Evolutionary conservation across 2,797 vertebrate species (phyloP).

Genomic region (Acanthopagrus latus): DNA sequence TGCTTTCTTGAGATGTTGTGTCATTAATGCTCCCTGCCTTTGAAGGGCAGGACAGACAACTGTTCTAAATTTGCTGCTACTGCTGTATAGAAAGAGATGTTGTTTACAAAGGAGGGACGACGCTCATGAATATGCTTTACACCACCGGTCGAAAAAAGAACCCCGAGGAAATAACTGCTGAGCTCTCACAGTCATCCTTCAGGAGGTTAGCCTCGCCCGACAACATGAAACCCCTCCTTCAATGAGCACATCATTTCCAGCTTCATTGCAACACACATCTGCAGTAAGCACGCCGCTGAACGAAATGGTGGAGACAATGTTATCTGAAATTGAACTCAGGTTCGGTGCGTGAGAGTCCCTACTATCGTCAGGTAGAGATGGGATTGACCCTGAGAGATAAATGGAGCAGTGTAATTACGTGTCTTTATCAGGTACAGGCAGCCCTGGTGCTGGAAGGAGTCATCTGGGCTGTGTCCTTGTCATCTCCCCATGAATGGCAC

Average conservation of each 20-base stretch:
- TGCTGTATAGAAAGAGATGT: neutral
- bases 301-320: constrained; percentile 79
- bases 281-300: constrained; percentile 57
- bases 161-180: constrained; percentile 18
- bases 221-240: constrained; percentile 42
- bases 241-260: constrained; percentile 57
- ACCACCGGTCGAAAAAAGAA: constrained; percentile 3
- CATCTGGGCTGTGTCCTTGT: constrained; percentile 81
- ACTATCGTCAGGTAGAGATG: constrained; percentile 75
- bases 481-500: constrained; percentile 70
- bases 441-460: constrained; percentile 66
- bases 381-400: constrained; percentile 83
- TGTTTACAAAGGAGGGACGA: neutral
- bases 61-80: neutral
- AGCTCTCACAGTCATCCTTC: constrained; percentile 36
- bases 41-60: neutral
- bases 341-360: constrained; percentile 62
- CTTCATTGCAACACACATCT: constrained; percentile 55
- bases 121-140: neutral
- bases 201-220: constrained; percentile 33
- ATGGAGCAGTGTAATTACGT: constrained; percentile 82
- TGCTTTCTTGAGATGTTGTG: too few relatives aligned
- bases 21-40: neutral
- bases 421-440: constrained; percentile 85
- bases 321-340: constrained; percentile 84